Conservation (phyloP, 2,113 vertebrate species). For the Heteronetta atricapilla region DNA sequence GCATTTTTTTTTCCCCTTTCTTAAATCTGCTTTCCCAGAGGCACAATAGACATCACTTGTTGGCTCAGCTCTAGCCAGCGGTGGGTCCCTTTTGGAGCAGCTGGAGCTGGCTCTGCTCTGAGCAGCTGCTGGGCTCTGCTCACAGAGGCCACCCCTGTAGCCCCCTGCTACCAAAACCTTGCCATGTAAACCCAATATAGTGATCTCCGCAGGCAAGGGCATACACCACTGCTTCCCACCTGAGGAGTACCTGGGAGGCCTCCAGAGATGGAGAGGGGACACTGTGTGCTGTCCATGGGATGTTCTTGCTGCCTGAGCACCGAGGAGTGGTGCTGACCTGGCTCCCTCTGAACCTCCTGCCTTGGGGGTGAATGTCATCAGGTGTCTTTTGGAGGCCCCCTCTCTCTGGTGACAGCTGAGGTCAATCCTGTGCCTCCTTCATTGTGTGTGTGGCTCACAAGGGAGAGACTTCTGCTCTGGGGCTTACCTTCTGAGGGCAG, state of each 20-base stretch:
- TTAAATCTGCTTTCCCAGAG: too few relatives aligned
- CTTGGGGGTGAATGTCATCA: background rate
- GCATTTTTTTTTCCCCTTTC: too few relatives aligned
- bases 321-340: fast-evolving
- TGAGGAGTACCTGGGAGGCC: fast-evolving
- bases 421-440: background rate
- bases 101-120: too few relatives aligned
- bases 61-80: too few relatives aligned
- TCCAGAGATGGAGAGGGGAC: background rate
- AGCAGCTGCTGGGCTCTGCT: too few relatives aligned
- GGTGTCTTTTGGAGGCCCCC: background rate
- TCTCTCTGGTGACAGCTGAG: background rate
- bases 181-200: too few relatives aligned
- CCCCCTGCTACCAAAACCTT: too few relatives aligned
- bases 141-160: too few relatives aligned
- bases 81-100: too few relatives aligned
- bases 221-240: background rate
- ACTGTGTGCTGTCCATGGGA: background rate
- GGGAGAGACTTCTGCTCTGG: background rate
- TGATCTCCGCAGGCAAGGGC: background rate
- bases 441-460: background rate
- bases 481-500: background rate
- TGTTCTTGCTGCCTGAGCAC: background rate
- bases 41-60: too few relatives aligned
- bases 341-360: background rate